These are phyloP conservation scores for Choloepus didactylus DNA, from an alignment of 2,797 vertebrate genomes.

Conservation along the genomic window DNA sequence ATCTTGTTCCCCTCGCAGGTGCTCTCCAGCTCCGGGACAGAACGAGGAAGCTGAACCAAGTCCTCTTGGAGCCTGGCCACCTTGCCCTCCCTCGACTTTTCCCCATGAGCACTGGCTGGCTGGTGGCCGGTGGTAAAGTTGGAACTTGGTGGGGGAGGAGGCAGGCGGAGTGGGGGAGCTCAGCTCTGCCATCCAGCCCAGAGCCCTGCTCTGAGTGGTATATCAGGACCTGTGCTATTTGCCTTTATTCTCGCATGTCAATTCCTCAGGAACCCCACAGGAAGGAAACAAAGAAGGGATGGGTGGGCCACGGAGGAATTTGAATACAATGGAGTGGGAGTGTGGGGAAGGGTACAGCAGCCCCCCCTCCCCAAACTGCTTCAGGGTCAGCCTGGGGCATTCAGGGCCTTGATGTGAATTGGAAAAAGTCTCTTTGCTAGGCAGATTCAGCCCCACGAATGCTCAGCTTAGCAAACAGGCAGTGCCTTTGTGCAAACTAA, in stretches of 20 bases:
- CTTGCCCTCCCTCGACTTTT: neutral
- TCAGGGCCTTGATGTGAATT: neutral
- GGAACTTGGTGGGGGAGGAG: neutral
- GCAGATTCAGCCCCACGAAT: neutral
- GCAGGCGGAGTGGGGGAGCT: neutral
- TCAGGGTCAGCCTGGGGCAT: neutral
- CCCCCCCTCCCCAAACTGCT: neutral
- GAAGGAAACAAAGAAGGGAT: neutral
- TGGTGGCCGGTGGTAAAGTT: neutral
- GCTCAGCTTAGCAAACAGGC: neutral
- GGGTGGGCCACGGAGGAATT: neutral
- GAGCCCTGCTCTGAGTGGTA: accelerated
- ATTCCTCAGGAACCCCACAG: neutral
- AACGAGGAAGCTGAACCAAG: neutral
- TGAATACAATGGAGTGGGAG: neutral
- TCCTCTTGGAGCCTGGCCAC: neutral
- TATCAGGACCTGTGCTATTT: neutral
- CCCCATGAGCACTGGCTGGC: neutral
- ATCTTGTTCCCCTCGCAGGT: neutral
- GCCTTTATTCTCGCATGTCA: neutral
- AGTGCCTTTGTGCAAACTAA: neutral
- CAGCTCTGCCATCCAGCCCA: neutral
- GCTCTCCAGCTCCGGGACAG: neutral
- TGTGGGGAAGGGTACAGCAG: neutral
- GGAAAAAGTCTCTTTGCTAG: neutral